phyloP scores from a whole-genome alignment of 2,888 invertebrate genomes.

The Keiferia lycopersicella region DNA sequence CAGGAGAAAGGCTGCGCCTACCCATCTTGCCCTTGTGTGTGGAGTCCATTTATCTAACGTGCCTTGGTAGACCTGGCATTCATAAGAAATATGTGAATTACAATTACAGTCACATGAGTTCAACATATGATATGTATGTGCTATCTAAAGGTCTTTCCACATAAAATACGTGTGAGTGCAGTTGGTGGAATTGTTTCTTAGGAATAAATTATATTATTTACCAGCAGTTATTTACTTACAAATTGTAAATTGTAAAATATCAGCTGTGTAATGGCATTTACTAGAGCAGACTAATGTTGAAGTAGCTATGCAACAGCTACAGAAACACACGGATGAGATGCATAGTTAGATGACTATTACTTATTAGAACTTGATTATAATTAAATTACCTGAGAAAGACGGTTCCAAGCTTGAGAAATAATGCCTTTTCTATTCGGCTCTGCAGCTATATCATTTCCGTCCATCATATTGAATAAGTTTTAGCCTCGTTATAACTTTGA shows the following conservation, averaged over 20 bases:
- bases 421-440: slow-evolving; percentile 82
- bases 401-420: slow-evolving; percentile 84
- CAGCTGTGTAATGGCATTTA: neutral
- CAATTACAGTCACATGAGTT: neutral
- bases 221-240: no score
- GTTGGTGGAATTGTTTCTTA: no score
- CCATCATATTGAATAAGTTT: slow-evolving; percentile 77
- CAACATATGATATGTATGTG: neutral
- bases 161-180: no score
- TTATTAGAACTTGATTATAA: neutral
- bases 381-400: slow-evolving; percentile 83
- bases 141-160: neutral
- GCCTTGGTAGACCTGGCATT: slow-evolving; percentile 88
- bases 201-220: no score
- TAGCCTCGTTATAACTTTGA: slow-evolving; percentile 35
- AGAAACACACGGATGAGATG: neutral
- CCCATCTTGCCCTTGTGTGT: slow-evolving; percentile 90
- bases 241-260: neutral
- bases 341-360: neutral
- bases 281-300: neutral
- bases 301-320: neutral
- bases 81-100: neutral
- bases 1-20: slow-evolving; percentile 85
- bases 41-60: slow-evolving; percentile 94
- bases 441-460: slow-evolving; percentile 85